These are phyloP conservation scores for Bubalus kerabau DNA, from an alignment of 2,113 vertebrate genomes.

Conservation along the genomic window DNA sequence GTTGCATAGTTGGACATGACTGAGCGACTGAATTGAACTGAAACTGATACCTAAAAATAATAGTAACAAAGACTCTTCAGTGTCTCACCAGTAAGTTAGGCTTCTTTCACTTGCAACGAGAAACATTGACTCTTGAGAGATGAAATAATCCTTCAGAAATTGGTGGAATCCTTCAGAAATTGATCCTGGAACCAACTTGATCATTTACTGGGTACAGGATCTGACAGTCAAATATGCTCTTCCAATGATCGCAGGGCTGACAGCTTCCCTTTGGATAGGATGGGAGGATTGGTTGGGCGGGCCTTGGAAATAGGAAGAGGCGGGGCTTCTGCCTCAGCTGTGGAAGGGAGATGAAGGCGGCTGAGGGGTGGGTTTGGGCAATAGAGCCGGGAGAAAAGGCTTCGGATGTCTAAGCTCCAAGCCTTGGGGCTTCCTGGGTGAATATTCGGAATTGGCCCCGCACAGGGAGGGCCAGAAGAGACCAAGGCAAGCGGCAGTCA, in stretches of 20 bases:
- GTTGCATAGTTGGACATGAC: not conserved
- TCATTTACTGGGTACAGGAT: not conserved
- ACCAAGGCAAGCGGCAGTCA: no score
- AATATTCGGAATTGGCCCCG: accelerated
- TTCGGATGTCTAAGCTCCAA: accelerated
- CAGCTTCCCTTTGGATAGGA: not conserved
- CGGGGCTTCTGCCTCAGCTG: not conserved
- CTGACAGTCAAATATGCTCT: not conserved
- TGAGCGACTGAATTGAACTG: not conserved
- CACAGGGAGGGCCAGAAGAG: not conserved
- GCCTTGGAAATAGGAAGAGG: not conserved
- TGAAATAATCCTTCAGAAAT: not conserved
- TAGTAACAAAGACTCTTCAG: not conserved
- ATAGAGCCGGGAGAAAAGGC: accelerated
- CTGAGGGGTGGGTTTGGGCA: accelerated
- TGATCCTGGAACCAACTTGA: not conserved
- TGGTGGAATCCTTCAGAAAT: not conserved
- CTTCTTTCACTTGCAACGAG: not conserved
- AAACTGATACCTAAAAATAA: not conserved
- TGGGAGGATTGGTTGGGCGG: not conserved
- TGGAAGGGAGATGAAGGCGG: accelerated
- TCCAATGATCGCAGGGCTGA: not conserved
- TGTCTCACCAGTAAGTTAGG: not conserved
- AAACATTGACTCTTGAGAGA: not conserved
- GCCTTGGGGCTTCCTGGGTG: accelerated